Evolutionary conservation across 2,888 invertebrate genomes (phyloP).

Genomic region (Kuschelorhynchus macadamiae): DNA sequence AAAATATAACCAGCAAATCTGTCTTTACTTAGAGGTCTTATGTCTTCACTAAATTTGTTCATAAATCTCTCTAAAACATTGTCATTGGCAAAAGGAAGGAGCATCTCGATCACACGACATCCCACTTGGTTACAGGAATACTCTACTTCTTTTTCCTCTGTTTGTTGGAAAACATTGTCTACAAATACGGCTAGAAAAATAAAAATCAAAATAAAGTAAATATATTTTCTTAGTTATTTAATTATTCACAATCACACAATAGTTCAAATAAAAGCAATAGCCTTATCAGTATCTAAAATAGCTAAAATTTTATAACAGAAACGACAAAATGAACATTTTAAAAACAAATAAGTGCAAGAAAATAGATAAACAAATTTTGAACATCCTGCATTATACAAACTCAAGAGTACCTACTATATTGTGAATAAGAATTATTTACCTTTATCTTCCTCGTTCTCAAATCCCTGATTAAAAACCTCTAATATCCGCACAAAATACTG

Average conservation of each 20-base stretch:
- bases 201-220: background rate
- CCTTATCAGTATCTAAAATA: too few relatives aligned
- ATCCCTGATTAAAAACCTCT: slow-evolving; percentile 78
- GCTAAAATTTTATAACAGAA: too few relatives aligned
- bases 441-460: slow-evolving; percentile 80
- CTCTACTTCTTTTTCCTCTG: slow-evolving; percentile 79
- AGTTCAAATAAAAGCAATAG: too few relatives aligned
- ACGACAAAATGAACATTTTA: too few relatives aligned
- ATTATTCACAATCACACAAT: too few relatives aligned
- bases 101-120: slow-evolving; percentile 82
- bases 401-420: too few relatives aligned
- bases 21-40: slow-evolving; percentile 82
- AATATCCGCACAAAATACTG: slow-evolving; percentile 84
- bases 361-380: too few relatives aligned
- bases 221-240: background rate
- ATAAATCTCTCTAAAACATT: slow-evolving; percentile 76
- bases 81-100: slow-evolving; percentile 78
- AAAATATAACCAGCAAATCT: slow-evolving; percentile 85
- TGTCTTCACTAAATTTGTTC: slow-evolving; percentile 74
- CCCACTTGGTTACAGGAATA: slow-evolving; percentile 86
- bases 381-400: too few relatives aligned
- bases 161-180: slow-evolving; percentile 83
- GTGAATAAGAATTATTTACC: slow-evolving; percentile 68
- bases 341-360: background rate
- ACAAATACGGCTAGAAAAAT: slow-evolving; percentile 75